phyloP scores from a whole-genome alignment of 2,113 vertebrate genomes.

The Melanotaenia duboulayi region DNA sequence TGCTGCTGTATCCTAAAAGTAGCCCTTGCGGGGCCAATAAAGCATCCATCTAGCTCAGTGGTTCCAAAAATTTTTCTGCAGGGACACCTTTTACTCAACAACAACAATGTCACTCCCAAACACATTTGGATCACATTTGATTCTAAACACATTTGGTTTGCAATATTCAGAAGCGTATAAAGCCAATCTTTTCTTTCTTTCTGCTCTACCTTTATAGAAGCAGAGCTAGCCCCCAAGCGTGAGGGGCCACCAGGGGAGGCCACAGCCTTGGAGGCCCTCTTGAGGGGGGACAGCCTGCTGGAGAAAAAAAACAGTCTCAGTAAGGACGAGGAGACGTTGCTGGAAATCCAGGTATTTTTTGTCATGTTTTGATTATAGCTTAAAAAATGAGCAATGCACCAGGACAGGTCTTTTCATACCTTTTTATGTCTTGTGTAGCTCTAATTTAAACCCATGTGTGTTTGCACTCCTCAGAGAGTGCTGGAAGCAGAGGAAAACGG shows the following conservation, averaged over 20 bases:
- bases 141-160: neutral
- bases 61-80: too few relatives aligned
- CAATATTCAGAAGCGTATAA: neutral
- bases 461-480: constrained; percentile 85
- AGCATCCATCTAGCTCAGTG: neutral
- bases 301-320: constrained; percentile 89
- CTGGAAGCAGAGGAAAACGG: constrained; percentile 96
- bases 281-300: constrained; percentile 80
- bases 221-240: constrained; percentile 80
- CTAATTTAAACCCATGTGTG: neutral
- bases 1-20: neutral
- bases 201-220: constrained; percentile 63
- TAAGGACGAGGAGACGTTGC: constrained; percentile 93
- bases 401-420: too few relatives aligned
- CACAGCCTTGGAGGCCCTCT: constrained; percentile 92
- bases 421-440: neutral
- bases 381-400: neutral
- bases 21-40: neutral
- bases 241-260: constrained; percentile 86
- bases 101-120: too few relatives aligned
- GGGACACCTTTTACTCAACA: too few relatives aligned
- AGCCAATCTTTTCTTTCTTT: neutral
- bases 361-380: neutral
- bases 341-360: constrained; percentile 93
- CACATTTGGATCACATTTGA: too few relatives aligned